phyloP scores from a whole-genome alignment of 2,888 invertebrate genomes.

The Teleogryllus oceanicus region DNA sequence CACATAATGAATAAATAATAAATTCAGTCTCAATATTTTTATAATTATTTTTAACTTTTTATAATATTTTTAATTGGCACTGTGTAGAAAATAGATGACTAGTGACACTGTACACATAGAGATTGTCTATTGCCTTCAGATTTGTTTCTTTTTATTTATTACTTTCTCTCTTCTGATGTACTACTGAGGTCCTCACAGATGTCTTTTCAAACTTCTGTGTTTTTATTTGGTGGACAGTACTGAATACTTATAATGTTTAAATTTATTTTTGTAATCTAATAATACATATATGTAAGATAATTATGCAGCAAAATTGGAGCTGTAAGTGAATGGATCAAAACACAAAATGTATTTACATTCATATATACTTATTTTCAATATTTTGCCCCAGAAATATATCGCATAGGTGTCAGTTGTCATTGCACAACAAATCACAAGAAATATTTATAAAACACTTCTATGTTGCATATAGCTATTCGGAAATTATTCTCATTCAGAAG shows the following conservation, averaged over 20 bases:
- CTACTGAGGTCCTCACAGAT: background rate
- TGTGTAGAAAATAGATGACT: no score
- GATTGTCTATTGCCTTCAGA: no score
- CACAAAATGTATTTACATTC: background rate
- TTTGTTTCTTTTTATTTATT: no score
- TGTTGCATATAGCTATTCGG: background rate
- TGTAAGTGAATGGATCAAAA: background rate
- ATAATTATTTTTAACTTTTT: no score
- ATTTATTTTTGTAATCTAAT: constrained; percentile 2
- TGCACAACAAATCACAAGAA: background rate
- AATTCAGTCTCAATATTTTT: no score
- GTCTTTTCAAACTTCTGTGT: constrained; percentile 10
- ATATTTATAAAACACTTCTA: background rate
- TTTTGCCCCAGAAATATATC: background rate
- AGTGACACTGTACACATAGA: no score
- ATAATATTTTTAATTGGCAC: no score
- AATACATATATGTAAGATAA: background rate
- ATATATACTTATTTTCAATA: background rate
- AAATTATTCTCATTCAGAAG: background rate
- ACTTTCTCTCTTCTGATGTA: no score
- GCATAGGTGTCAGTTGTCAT: background rate
- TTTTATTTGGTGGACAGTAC: background rate
- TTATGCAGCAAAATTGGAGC: background rate
- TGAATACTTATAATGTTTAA: background rate
- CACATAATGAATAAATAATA: no score